Conservation (phyloP, 2,113 vertebrate species). For the human (Homo sapiens) region DNA sequence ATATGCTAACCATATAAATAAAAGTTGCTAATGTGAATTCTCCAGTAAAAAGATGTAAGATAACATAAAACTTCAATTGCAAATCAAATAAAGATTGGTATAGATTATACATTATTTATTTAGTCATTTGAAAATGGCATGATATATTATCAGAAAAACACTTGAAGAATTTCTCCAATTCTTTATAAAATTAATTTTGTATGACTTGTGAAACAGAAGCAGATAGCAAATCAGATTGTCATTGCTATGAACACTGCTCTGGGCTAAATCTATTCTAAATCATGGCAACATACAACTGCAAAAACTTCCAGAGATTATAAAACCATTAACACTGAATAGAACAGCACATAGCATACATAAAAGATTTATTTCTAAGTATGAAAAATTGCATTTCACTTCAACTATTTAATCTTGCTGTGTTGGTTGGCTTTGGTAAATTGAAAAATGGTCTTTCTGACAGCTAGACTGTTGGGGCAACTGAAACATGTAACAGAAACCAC, state of each 20-base stretch:
- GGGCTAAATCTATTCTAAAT: not conserved
- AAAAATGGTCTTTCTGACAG: not conserved
- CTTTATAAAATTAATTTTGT: not conserved
- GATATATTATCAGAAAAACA: not conserved
- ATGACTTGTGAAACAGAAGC: not conserved
- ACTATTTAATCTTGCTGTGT: not conserved
- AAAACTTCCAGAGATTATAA: not conserved
- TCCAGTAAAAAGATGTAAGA: not conserved
- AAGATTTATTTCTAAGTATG: constrained; percentile 36
- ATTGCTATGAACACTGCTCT: not conserved
- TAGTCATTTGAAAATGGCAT: not conserved
- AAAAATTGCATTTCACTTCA: not conserved
- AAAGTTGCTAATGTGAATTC: not conserved
- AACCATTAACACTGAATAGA: not conserved
- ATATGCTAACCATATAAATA: not conserved
- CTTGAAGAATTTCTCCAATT: not conserved
- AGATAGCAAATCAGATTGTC: not conserved
- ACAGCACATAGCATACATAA: not conserved
- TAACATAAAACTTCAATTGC: not conserved
- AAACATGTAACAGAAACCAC: not conserved
- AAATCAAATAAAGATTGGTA: not conserved
- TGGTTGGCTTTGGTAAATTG: not conserved
- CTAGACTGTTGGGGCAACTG: not conserved
- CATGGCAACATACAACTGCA: not conserved
- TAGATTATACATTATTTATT: not conserved